Evolutionary conservation across 2,797 vertebrate genomes (phyloP).

Genomic region (Ceryle rudis): DNA sequence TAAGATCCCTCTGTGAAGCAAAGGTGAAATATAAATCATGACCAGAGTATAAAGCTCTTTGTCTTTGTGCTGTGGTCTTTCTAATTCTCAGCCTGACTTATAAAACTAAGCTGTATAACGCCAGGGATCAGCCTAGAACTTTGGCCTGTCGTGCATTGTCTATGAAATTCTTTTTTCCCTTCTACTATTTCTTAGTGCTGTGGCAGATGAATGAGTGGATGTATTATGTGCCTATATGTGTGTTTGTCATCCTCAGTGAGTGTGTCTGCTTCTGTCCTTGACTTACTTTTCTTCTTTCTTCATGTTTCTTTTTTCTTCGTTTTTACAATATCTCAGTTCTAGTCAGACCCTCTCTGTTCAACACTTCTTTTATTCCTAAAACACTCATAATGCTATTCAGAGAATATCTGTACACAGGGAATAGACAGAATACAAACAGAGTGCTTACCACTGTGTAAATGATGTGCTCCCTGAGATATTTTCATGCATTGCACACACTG

Average conservation of each 20-base stretch:
- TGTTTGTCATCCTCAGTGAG: slow-evolving; percentile 59
- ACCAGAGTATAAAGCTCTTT: slow-evolving; percentile 67
- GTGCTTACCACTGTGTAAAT: slow-evolving; percentile 62
- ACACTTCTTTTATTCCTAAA: slow-evolving; percentile 78
- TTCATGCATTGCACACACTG: slow-evolving; percentile 28
- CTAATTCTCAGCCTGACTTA: slow-evolving; percentile 70
- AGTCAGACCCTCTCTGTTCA: slow-evolving; percentile 78
- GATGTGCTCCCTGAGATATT: slow-evolving; percentile 59
- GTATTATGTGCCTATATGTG: slow-evolving; percentile 65
- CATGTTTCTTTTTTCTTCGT: slow-evolving; percentile 72
- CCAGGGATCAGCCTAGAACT: slow-evolving; percentile 79
- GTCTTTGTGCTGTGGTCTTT: slow-evolving; percentile 66
- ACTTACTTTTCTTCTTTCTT: slow-evolving; percentile 80
- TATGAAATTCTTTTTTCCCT: slow-evolving; percentile 70
- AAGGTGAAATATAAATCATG: slow-evolving; percentile 30
- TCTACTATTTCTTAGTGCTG: slow-evolving; percentile 43
- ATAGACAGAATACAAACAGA: slow-evolving; percentile 66
- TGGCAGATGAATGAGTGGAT: slow-evolving; percentile 66
- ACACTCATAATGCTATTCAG: slow-evolving; percentile 80
- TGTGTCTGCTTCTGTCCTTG: slow-evolving; percentile 80
- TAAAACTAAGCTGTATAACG: slow-evolving; percentile 70
- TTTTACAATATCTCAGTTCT: slow-evolving; percentile 78
- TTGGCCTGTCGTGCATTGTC: slow-evolving; percentile 74
- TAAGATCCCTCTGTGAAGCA: background rate
- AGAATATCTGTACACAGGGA: slow-evolving; percentile 65